These are phyloP conservation scores for Peribatodes rhomboidaria DNA, from an alignment of 2,888 invertebrate genomes.

Conservation along the genomic window DNA sequence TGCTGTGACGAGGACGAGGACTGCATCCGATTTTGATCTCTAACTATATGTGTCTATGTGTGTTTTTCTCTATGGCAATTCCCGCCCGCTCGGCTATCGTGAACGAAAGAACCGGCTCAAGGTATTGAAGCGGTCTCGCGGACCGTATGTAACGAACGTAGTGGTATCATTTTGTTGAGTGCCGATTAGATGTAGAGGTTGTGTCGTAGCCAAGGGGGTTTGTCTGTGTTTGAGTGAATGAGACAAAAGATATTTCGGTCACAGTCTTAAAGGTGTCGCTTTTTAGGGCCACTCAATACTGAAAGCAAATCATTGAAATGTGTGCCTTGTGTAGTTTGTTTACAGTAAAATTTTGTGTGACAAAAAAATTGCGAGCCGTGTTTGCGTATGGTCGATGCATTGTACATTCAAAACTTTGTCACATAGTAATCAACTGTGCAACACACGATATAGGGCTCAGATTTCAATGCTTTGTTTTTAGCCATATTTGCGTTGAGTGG, in stretches of 20 bases:
- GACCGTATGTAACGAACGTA: conserved; percentile 65
- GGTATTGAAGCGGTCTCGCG: conserved; percentile 68
- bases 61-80: conserved; percentile 91
- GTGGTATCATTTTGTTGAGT: conserved; percentile 77
- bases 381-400: neutral
- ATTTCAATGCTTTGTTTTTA: no score
- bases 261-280: conserved; percentile 20
- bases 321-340: no score
- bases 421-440: no score
- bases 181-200: conserved; percentile 81
- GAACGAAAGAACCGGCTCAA: conserved; percentile 86
- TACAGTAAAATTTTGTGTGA: no score
- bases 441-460: no score
- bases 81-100: conserved; percentile 88
- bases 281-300: neutral
- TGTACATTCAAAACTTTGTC: neutral
- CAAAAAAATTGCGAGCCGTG: no score
- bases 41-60: conserved; percentile 88
- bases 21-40: conserved; percentile 86
- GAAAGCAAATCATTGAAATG: neutral
- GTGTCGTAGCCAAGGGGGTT: conserved; percentile 86
- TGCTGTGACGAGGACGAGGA: conserved; percentile 66
- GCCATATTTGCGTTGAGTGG: no score
- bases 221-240: conserved; percentile 76
- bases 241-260: conserved; percentile 70